A percentile compares a stretch with the other conserved stretches of the same genome.
Conservation (phyloP, 2,888 invertebrate species). For the Selenia dentaria region DNA sequence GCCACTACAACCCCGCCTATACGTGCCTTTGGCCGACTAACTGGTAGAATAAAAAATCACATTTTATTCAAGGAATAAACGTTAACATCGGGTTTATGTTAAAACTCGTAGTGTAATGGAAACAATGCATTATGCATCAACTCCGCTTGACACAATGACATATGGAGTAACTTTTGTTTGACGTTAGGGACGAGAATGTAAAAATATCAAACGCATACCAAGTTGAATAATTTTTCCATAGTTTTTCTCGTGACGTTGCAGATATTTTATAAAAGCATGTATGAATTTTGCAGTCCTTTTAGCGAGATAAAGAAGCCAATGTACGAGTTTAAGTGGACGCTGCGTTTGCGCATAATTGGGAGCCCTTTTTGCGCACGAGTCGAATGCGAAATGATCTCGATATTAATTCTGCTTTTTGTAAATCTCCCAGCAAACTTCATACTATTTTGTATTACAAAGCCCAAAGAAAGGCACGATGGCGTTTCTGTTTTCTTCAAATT, state of each 20-base stretch:
- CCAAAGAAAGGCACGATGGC: constrained; percentile 28
- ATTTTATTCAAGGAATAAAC: constrained; percentile 79
- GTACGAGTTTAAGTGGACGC: constrained; percentile 68
- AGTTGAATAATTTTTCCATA: constrained; percentile 62
- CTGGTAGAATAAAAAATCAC: constrained; percentile 67
- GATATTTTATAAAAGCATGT: constrained; percentile 52
- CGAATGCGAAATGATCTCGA: constrained; percentile 71
- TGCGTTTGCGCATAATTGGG: constrained; percentile 78
- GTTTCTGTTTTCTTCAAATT: constrained; percentile 37
- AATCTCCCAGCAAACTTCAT: constrained; percentile 46
- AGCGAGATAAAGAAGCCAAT: constrained; percentile 60
- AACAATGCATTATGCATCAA: constrained; percentile 80
- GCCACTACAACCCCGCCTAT: constrained; percentile 45
- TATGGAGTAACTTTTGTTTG: constrained; percentile 73
- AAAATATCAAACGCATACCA: constrained; percentile 61
- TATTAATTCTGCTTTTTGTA: constrained; percentile 71
- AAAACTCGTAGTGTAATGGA: constrained; percentile 83
- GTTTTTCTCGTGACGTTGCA: constrained; percentile 58
- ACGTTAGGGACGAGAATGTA: constrained; percentile 70
- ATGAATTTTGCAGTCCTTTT: constrained; percentile 64
- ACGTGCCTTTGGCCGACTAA: constrained; percentile 40
- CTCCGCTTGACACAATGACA: constrained; percentile 76
- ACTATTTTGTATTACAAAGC: constrained; percentile 48
- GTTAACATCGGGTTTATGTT: constrained; percentile 81
- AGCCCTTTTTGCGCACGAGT: constrained; percentile 69